A percentile compares a stretch with the other conserved stretches of the same genome.
Conservation (phyloP, 2,888 invertebrate genomes). For the Anoncus sp. region DNA sequence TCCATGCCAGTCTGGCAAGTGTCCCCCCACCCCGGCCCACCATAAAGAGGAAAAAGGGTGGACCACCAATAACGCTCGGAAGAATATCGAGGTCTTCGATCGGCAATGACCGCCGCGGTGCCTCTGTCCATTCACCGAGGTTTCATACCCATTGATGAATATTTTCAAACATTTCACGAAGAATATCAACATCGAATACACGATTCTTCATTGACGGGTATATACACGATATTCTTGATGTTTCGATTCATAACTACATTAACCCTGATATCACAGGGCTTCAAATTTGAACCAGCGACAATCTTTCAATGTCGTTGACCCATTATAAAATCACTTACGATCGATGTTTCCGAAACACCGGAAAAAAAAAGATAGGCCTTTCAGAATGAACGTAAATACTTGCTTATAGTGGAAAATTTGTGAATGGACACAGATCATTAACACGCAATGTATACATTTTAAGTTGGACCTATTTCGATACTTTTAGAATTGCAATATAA, state of each 20-base stretch:
- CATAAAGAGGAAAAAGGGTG: conserved; percentile 33
- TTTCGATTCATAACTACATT: conserved; percentile 1
- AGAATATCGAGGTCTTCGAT: conserved; percentile 51
- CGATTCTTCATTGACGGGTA: background rate
- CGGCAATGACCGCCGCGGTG: conserved; percentile 43
- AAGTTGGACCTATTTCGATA: too few relatives aligned
- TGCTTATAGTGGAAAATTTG: too few relatives aligned
- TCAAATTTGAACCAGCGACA: background rate
- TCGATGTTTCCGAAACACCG: too few relatives aligned
- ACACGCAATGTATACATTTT: too few relatives aligned
- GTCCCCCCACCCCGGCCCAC: background rate
- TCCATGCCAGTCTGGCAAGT: conserved; percentile 41
- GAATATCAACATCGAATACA: conserved; percentile 21
- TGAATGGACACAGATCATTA: too few relatives aligned
- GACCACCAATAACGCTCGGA: conserved; percentile 67
- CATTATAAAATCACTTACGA: too few relatives aligned
- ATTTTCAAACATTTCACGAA: conserved; percentile 32
- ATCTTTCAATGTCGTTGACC: background rate
- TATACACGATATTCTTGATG: background rate
- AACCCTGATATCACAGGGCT: background rate
- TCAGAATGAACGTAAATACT: too few relatives aligned
- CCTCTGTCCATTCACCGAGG: conserved; percentile 43
- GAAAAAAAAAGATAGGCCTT: too few relatives aligned
- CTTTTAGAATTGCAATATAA: too few relatives aligned
- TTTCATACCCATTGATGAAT: conserved; percentile 33